A percentile compares a stretch with the other conserved stretches of the same genome.
These are phyloP conservation scores for Priocnemis perturbator DNA, from an alignment of 2,888 invertebrate species.

Conservation along the genomic window DNA sequence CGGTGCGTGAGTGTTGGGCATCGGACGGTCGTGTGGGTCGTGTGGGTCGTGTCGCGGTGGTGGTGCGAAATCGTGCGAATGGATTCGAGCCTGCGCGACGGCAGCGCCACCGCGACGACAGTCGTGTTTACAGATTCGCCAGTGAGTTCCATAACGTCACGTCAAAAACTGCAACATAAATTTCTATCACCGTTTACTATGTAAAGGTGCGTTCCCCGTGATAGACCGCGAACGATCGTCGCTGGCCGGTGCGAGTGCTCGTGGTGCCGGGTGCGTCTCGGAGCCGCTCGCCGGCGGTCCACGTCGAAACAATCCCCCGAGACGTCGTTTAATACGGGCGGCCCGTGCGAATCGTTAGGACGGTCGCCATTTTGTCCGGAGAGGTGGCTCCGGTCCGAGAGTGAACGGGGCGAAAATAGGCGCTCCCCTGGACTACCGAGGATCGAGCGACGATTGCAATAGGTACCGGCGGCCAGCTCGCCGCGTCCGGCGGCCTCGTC, in stretches of 20 bases:
- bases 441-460: slow-evolving; percentile 39
- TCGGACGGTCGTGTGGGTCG: too few species aligned
- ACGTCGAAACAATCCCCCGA: not conserved
- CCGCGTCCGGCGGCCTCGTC: too few species aligned
- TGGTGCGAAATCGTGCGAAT: slow-evolving; percentile 23
- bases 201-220: slow-evolving; percentile 69
- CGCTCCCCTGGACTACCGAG: slow-evolving; percentile 54
- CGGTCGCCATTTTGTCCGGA: slow-evolving; percentile 75
- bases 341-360: slow-evolving; percentile 70
- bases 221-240: not conserved
- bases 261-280: not conserved
- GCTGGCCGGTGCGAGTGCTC: slow-evolving; percentile 3
- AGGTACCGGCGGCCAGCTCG: slow-evolving; percentile 30
- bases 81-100: slow-evolving; percentile 43
- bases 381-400: slow-evolving; percentile 71
- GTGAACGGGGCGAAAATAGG: slow-evolving; percentile 67
- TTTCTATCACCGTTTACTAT: slow-evolving; percentile 72
- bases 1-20: too few species aligned
- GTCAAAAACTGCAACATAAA: slow-evolving; percentile 72
- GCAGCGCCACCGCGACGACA: slow-evolving; percentile 62
- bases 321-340: slow-evolving; percentile 58
- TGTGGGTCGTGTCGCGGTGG: too few species aligned
- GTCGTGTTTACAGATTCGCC: slow-evolving; percentile 72
- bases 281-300: too few species aligned
- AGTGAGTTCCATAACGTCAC: slow-evolving; percentile 74